Base-by-base conservation (phyloP, 2,888 invertebrate species). In the Flexamia atlantica region DNA sequence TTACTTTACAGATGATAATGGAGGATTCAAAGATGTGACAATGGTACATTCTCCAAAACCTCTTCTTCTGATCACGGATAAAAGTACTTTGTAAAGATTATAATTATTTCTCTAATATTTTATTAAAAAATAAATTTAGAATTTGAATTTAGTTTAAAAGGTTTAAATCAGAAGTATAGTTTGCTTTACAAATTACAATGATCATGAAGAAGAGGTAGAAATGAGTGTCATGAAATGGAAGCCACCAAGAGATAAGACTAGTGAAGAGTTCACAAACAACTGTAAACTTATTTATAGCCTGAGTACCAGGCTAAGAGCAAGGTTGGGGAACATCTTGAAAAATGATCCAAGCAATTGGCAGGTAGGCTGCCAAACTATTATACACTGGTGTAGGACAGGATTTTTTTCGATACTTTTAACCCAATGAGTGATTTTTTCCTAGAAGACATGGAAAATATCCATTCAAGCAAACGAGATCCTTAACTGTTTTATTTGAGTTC, bases 201-300 rank as follows among this genome's bases (percentile, higher is more conserved):
- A 79, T 79, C 25, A 79, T 32, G 57, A 79, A 79, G 50, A 79
- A 79, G 57, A 82, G 32, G 68, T 32, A 23, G 81, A 70, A 40
- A 86, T 86, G 86, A 86, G 74, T 79, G 76, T 84, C n/a, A 36
- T 68, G 72, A 84, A 82, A 85, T 87, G 87, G 86, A 82, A 86
- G 28, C 86, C 87, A 25, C 60, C 83, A 32, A 85, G 85, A 83
- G 87, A 87, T 83, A 84, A 84, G 25, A 83, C 84, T 25, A 85
- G 84, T 81, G 83, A 85, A 81, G 86, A 86, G 68, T 86, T 79
- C 53, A 84, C 86, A 12, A 79, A 84, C 25, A 85, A 86, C 60
- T 86, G 86, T 82, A 86, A 86, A 81, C 83, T 85, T 50, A 85
- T 87, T 12, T 81, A 86, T 60, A 36, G 36, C 12, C 20, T 86